A percentile compares a stretch with the other conserved stretches of the same genome.
Conservation (phyloP, 2,797 vertebrate genomes). For the Typhlichthys eigenmanni region DNA sequence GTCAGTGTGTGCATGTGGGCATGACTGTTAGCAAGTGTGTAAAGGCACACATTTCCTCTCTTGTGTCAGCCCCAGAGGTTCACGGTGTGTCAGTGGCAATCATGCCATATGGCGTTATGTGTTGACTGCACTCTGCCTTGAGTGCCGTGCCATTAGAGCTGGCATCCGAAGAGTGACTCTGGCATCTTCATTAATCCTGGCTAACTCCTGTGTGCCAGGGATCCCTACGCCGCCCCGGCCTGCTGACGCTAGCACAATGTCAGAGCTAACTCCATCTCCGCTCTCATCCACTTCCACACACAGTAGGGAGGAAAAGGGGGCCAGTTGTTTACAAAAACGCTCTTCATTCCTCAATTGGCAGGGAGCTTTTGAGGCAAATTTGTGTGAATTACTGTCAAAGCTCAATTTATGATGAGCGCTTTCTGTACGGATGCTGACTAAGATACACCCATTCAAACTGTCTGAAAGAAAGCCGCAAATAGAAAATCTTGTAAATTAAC, state of each 20-base stretch:
- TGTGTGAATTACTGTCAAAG: slow-evolving; percentile 55
- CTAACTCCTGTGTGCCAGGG: slow-evolving; percentile 65
- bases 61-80: slow-evolving; percentile 39
- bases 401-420: slow-evolving; percentile 54
- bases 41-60: slow-evolving; percentile 14
- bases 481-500: slow-evolving; percentile 20
- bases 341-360: slow-evolving; percentile 60
- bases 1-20: background rate
- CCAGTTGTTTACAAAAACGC: slow-evolving; percentile 68
- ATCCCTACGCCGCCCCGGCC: slow-evolving; percentile 44
- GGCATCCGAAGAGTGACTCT: slow-evolving; percentile 63
- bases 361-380: slow-evolving; percentile 55
- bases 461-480: slow-evolving; percentile 24
- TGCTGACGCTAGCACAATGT: slow-evolving; percentile 71
- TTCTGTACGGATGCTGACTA: slow-evolving; percentile 49
- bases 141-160: slow-evolving; percentile 74
- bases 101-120: slow-evolving; percentile 75
- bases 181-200: slow-evolving; percentile 79
- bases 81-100: slow-evolving; percentile 55
- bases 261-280: slow-evolving; percentile 48
- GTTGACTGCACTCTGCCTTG: slow-evolving; percentile 58
- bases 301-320: slow-evolving; percentile 48
- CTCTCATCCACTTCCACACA: slow-evolving; percentile 38
- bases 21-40: background rate
- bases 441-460: slow-evolving; percentile 47